phyloP scores from a whole-genome alignment of 2,888 invertebrate genomes.

The Adelphocoris suturalis region DNA sequence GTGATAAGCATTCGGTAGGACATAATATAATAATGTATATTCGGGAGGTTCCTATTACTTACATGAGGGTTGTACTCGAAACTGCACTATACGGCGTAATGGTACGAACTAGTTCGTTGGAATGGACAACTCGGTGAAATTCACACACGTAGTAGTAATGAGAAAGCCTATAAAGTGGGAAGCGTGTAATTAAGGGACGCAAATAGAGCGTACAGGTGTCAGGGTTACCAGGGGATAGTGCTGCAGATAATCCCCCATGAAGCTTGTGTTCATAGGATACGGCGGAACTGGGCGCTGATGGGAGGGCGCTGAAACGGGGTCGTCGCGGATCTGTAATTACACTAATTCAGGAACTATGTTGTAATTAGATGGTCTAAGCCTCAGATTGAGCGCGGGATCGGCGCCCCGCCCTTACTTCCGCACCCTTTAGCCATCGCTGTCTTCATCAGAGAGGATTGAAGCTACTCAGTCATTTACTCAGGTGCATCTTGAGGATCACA shows the following conservation, averaged over 20 bases:
- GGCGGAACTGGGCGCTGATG: background rate
- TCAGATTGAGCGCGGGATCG: slow-evolving; percentile 39
- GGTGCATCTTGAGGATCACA: slow-evolving; percentile 11
- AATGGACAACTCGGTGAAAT: no score
- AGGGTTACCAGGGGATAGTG: background rate
- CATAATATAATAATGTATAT: no score
- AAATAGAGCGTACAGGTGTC: background rate
- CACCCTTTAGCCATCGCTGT: background rate
- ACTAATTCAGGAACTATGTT: slow-evolving; percentile 63
- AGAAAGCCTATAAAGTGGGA: slow-evolving; percentile 17
- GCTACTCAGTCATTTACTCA: background rate
- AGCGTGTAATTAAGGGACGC: slow-evolving; percentile 30
- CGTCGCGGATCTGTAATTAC: slow-evolving; percentile 51
- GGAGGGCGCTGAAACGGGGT: slow-evolving; percentile 16
- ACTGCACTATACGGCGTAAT: background rate
- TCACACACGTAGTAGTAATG: background rate
- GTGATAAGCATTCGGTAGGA: no score
- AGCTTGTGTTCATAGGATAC: background rate
- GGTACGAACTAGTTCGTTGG: no score
- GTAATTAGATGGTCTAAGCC: slow-evolving; percentile 59
- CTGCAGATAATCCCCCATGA: background rate
- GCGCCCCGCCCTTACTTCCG: background rate
- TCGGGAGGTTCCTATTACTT: no score
- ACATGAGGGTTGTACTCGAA: no score
- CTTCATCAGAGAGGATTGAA: slow-evolving; percentile 39